phyloP scores from a whole-genome alignment of 1,140 invertebrate species.

The Magallana ariakensis region DNA sequence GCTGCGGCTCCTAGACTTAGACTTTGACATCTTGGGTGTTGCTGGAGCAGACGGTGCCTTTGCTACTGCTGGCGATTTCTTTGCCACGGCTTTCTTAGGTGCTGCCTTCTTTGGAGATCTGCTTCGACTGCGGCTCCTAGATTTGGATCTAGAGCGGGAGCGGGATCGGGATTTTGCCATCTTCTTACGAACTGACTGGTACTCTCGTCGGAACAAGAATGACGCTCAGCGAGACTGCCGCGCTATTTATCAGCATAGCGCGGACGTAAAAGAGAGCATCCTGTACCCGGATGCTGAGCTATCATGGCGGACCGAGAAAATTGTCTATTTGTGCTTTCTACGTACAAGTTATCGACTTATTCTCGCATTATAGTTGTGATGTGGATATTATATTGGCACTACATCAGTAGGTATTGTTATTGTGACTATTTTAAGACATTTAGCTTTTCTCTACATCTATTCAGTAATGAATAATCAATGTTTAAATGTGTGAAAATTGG shows the following conservation, averaged over 20 bases:
- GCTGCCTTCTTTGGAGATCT: constrained; percentile 37
- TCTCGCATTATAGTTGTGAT: not conserved
- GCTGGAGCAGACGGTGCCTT: not conserved
- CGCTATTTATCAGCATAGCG: constrained; percentile 13
- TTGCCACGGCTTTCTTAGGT: constrained; percentile 1
- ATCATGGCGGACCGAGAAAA: constrained; percentile 8
- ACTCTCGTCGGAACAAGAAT: constrained; percentile 46
- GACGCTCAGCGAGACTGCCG: not conserved
- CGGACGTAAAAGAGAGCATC: constrained; percentile 50
- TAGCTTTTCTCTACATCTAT: not conserved
- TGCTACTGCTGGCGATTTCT: constrained; percentile 1
- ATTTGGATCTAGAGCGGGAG: constrained; percentile 35
- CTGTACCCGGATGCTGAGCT: not conserved
- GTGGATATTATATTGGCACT: not conserved
- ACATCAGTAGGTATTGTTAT: not conserved
- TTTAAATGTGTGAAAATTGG: not conserved
- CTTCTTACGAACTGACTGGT: not conserved
- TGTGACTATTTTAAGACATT: not conserved
- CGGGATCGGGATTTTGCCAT: constrained; percentile 35
- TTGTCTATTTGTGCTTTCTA: not conserved
- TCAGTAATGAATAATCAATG: not conserved
- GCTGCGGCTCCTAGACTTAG: constrained; percentile 35
- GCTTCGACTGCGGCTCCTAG: not conserved
- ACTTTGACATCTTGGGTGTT: constrained; percentile 7
- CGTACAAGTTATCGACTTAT: not conserved